Conservation (phyloP, 2,797 vertebrate species). For the Moxostoma hubbsi region DNA sequence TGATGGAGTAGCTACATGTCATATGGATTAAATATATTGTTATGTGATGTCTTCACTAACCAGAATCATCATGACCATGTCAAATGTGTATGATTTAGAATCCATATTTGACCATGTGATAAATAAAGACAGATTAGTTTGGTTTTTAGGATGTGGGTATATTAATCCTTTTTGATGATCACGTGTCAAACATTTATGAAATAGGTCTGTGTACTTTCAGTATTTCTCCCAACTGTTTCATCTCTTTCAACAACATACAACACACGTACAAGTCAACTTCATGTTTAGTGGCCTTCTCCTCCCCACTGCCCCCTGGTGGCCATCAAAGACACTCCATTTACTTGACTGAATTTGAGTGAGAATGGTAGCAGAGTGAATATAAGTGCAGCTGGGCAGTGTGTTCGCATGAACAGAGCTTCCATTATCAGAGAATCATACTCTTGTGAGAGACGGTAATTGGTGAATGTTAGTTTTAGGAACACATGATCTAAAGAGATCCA, state of each 20-base stretch:
- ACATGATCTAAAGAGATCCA: slow-evolving; percentile 45
- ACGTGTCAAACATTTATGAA: slow-evolving; percentile 68
- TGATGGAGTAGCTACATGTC: slow-evolving; percentile 63
- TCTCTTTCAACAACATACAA: slow-evolving; percentile 70
- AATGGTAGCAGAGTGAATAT: slow-evolving; percentile 37
- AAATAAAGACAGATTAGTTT: slow-evolving; percentile 73
- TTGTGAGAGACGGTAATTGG: slow-evolving; percentile 36
- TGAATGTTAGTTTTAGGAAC: slow-evolving; percentile 48
- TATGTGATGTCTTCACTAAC: slow-evolving; percentile 68
- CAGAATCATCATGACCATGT: slow-evolving; percentile 60
- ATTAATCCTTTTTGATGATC: slow-evolving; percentile 71
- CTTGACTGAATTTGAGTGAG: slow-evolving; percentile 62
- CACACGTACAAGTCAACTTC: slow-evolving; percentile 69
- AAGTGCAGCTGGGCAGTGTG: slow-evolving; percentile 24
- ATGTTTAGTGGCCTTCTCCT: slow-evolving; percentile 76
- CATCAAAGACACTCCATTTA: slow-evolving; percentile 71
- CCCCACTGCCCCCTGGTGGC: slow-evolving; percentile 66
- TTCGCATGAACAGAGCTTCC: slow-evolving; percentile 50
- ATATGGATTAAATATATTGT: slow-evolving; percentile 73
- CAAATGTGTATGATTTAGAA: slow-evolving; percentile 60
- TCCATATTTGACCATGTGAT: slow-evolving; percentile 73
- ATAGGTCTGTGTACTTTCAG: slow-evolving; percentile 75
- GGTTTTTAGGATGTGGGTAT: slow-evolving; percentile 70
- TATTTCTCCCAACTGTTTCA: slow-evolving; percentile 73
- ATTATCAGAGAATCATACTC: slow-evolving; percentile 38